phyloP scores from a whole-genome alignment of 1,140 invertebrate species.

The Aphelinus atriplicis region DNA sequence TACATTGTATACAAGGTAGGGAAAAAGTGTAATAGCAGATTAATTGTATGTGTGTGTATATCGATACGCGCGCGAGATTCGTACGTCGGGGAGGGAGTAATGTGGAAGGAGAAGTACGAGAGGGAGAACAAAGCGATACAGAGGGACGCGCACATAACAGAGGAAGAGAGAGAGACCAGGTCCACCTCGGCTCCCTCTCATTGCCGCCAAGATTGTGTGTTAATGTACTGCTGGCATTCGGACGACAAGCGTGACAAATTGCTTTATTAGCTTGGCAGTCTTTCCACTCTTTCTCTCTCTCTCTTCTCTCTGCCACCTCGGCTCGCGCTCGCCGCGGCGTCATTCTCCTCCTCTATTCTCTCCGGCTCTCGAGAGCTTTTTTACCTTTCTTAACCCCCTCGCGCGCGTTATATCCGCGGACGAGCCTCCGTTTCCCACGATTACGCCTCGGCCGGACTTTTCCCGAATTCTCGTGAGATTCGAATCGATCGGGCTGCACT shows the following conservation, averaged over 20 bases:
- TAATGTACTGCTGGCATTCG: constrained; percentile 64
- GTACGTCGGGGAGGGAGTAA: constrained; percentile 23
- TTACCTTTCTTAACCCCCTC: constrained; percentile 49
- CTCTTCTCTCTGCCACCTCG: constrained; percentile 39
- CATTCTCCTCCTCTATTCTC: too few relatives aligned
- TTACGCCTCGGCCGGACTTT: too few relatives aligned
- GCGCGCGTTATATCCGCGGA: background rate
- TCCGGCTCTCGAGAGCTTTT: constrained; percentile 47
- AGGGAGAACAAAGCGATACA: background rate
- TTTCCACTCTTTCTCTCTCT: constrained; percentile 55
- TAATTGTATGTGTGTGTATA: too few relatives aligned
- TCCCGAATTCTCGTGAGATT: too few relatives aligned
- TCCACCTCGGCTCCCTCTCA: constrained; percentile 43
- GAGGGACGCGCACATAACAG: background rate
- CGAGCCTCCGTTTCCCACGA: too few relatives aligned
- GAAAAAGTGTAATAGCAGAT: too few relatives aligned
- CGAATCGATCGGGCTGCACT: too few relatives aligned
- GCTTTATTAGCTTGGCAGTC: constrained; percentile 65
- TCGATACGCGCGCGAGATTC: too few relatives aligned
- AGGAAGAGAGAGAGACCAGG: constrained; percentile 25
- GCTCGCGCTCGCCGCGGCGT: constrained; percentile 36
- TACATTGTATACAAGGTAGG: too few relatives aligned
- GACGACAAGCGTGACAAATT: constrained; percentile 66
- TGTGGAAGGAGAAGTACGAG: constrained; percentile 32
- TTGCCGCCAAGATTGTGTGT: constrained; percentile 58